These are phyloP conservation scores for Accipiter cooperii DNA, from an alignment of 2,113 vertebrate species.

Conservation along the genomic window DNA sequence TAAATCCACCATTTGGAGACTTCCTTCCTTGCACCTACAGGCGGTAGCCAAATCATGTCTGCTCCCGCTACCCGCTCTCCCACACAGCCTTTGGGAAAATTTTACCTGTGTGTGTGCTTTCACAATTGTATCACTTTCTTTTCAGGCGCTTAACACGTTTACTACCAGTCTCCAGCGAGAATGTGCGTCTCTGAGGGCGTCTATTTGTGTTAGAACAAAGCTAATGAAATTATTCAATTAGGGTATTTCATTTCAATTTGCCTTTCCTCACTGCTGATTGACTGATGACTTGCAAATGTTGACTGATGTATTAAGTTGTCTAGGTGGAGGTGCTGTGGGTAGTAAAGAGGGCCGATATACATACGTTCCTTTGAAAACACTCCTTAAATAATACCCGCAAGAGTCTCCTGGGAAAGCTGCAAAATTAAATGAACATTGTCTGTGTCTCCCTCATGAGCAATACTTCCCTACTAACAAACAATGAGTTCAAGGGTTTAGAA, in stretches of 20 bases:
- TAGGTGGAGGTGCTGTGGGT: not conserved
- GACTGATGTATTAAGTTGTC: constrained; percentile 15
- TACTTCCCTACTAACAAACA: constrained; percentile 53
- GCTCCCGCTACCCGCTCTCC: not conserved
- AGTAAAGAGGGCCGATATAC: not conserved
- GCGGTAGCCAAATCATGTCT: constrained; percentile 37
- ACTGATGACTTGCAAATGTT: constrained; percentile 35
- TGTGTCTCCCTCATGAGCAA: constrained; percentile 47
- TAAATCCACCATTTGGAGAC: constrained; percentile 59
- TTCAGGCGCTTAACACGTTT: constrained; percentile 53
- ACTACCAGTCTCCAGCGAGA: constrained; percentile 18
- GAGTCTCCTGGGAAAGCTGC: constrained; percentile 28
- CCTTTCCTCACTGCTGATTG: constrained; percentile 18
- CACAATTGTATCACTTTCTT: constrained; percentile 48
- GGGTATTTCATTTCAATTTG: not conserved
- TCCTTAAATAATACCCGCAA: not conserved
- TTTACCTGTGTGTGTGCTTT: constrained; percentile 17
- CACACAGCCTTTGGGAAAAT: constrained; percentile 60
- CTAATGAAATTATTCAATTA: constrained; percentile 16
- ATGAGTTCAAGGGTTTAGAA: constrained; percentile 40
- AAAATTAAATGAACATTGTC: constrained; percentile 39
- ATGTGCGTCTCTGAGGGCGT: not conserved
- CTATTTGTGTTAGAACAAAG: constrained; percentile 37
- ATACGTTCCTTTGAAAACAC: not conserved
- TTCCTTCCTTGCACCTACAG: constrained; percentile 76